Evolutionary conservation across 2,888 invertebrate species (phyloP).

Genomic region (Scelioninae gen. 1): DNA sequence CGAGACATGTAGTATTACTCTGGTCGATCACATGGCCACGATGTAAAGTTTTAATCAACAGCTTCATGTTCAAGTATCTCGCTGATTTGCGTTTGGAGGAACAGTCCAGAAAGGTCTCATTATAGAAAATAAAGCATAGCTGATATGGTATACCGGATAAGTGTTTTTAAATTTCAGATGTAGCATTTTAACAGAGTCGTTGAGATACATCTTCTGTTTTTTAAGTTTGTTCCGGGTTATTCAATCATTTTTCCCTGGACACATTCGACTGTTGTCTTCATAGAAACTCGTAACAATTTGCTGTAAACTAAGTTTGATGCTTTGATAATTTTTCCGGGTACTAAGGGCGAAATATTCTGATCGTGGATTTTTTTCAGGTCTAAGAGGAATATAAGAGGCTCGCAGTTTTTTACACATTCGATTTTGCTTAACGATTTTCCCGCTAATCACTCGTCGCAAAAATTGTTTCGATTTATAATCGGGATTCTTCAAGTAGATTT

Average conservation of each 20-base stretch:
- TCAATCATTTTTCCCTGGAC: slow-evolving; percentile 50
- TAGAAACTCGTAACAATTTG: slow-evolving; percentile 32
- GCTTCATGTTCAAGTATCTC: slow-evolving; percentile 44
- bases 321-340: slow-evolving; percentile 4
- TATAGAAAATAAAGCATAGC: slow-evolving; percentile 32
- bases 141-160: slow-evolving; percentile 10
- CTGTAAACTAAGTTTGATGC: slow-evolving; percentile 19
- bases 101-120: slow-evolving; percentile 55
- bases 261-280: slow-evolving; percentile 55
- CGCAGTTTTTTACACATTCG: slow-evolving; percentile 16
- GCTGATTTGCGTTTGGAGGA: slow-evolving; percentile 24
- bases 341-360: slow-evolving; percentile 5
- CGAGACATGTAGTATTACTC: slow-evolving; percentile 8
- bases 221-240: slow-evolving; percentile 28
- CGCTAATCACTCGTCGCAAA: slow-evolving; percentile 8
- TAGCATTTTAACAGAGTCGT: slow-evolving; percentile 37
- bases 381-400: slow-evolving; percentile 14
- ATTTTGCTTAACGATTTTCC: slow-evolving; percentile 30
- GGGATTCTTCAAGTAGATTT: slow-evolving; percentile 19
- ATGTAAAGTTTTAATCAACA: slow-evolving; percentile 39
- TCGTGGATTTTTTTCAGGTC: slow-evolving; percentile 23
- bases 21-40: slow-evolving; percentile 19
- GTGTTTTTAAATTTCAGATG: slow-evolving; percentile 20
- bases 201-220: slow-evolving; percentile 53
- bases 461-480: slow-evolving; percentile 19